Evolutionary conservation across 1,140 invertebrate species (phyloP).

Genomic region (Trichogramma pretiosum): DNA sequence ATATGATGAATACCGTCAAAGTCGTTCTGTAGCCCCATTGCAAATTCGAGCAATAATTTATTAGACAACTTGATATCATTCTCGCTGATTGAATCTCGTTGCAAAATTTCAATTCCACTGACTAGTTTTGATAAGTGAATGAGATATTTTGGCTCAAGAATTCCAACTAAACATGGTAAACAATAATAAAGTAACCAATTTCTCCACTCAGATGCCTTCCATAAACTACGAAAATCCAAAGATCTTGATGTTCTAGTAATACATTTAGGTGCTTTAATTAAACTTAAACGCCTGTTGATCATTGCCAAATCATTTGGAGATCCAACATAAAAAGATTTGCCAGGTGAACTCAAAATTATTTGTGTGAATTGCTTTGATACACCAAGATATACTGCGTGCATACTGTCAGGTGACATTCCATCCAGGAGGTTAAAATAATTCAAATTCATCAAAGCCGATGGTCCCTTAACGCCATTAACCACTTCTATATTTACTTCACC

Average conservation of each 20-base stretch:
- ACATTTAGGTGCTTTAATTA: conserved; percentile 14
- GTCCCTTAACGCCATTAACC: background rate
- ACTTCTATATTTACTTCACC: background rate
- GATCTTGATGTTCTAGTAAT: conserved; percentile 15
- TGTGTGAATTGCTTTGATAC: conserved; percentile 17
- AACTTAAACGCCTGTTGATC: conserved; percentile 6
- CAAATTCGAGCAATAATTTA: conserved; percentile 4
- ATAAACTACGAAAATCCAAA: conserved; percentile 8
- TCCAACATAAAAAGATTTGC: conserved; percentile 14
- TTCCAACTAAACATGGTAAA: conserved; percentile 8
- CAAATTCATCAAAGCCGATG: background rate
- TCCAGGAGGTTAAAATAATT: conserved; percentile 10
- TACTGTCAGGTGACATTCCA: conserved; percentile 17
- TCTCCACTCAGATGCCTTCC: conserved; percentile 22
- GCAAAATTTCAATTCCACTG: conserved; percentile 6
- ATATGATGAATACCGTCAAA: conserved; percentile 7
- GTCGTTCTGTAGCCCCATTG: conserved; percentile 1
- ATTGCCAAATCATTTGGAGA: background rate
- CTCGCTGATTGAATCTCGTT: conserved; percentile 5
- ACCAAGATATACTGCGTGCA: conserved; percentile 18
- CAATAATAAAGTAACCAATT: conserved; percentile 15
- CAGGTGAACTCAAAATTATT: conserved; percentile 7
- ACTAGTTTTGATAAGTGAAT: conserved; percentile 16
- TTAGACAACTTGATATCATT: conserved; percentile 2
- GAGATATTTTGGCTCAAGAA: conserved; percentile 12